These are phyloP conservation scores for Zophobas atratus DNA, from an alignment of 1,140 invertebrate genomes.

Conservation along the genomic window DNA sequence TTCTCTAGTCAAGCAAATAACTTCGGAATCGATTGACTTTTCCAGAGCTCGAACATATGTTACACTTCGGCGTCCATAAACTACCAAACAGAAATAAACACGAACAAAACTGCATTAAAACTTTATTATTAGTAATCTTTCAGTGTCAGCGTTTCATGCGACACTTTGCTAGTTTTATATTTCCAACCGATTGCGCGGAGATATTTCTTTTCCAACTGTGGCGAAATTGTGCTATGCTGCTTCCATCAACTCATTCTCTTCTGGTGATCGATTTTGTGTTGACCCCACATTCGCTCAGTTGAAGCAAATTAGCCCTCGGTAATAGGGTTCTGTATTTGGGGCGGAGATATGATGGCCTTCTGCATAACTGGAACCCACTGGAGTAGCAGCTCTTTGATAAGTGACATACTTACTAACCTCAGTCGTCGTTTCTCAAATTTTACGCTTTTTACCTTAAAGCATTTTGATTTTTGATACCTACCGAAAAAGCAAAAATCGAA, in stretches of 20 bases:
- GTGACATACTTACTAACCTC: too few species aligned
- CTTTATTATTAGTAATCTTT: conserved; percentile 41
- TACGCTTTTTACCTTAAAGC: too few species aligned
- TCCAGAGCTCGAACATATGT: conserved; percentile 27
- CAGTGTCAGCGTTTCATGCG: conserved; percentile 26
- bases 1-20: conserved; percentile 25
- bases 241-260: not conserved
- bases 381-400: too few species aligned
- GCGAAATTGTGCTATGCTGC: not conserved
- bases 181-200: conserved; percentile 19
- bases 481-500: too few species aligned
- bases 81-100: conserved; percentile 38
- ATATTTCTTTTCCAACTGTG: not conserved
- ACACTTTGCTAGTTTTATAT: conserved; percentile 33
- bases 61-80: conserved; percentile 38
- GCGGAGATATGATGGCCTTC: not conserved
- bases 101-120: conserved; percentile 40
- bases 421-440: too few species aligned
- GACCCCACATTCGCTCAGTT: not conserved
- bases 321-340: not conserved
- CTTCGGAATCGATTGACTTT: conserved; percentile 30
- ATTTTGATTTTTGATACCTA: too few species aligned
- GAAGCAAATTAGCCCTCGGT: not conserved
- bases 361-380: too few species aligned
- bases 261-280: conserved; percentile 3